Evolutionary conservation across 1,140 invertebrate genomes (phyloP), one percentile per base, ranked within the genome.

Genomic region (Nixonia krombeini): DNA sequence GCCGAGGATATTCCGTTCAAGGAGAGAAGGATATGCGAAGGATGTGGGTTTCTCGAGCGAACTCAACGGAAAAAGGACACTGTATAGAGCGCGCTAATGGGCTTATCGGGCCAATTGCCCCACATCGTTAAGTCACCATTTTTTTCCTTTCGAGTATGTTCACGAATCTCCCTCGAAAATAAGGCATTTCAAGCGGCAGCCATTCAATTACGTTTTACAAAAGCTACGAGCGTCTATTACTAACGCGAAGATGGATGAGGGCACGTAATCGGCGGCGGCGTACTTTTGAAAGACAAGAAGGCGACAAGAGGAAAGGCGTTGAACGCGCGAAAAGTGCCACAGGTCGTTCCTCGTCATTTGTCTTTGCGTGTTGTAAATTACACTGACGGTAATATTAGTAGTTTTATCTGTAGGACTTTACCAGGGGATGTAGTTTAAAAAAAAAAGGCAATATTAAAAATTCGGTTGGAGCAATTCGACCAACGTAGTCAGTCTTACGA

Each of bases 131-230:
- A 12, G 21, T 42, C 21, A 42, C 17, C 40, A n/a, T 26, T 18
- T 42, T 33, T 42, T 42, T 40, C 8, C 15, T 40, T 17, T 25
- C 10, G 26, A 13, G 13, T 9, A 1, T 42, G 25, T 42, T 9
- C 12, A 7, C 40, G 10, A 42, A 42, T 42, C 40, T 26, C 18
- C 45, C 33, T 40, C 33, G 49, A 25, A 17, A 52, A 25, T 18
- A 47, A 56, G 41, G 26, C 26, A 40, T 56, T 56, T 46, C 52
- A 8, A 9, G 12, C 5, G 23, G 9, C 8, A 35, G 51, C 41
- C 13, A 55, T 55, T 45, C 45, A 55, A 55, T 55, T 55, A 33
- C 51, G 41, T 46, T 55, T 55, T 38, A 38, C 41, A 38, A 38
- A 45, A 38, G 42, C 31, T 18, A 42, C 40, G 40, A 42, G 18